Evolutionary conservation across 2,113 vertebrate species (phyloP).

Genomic region (Apus apus): DNA sequence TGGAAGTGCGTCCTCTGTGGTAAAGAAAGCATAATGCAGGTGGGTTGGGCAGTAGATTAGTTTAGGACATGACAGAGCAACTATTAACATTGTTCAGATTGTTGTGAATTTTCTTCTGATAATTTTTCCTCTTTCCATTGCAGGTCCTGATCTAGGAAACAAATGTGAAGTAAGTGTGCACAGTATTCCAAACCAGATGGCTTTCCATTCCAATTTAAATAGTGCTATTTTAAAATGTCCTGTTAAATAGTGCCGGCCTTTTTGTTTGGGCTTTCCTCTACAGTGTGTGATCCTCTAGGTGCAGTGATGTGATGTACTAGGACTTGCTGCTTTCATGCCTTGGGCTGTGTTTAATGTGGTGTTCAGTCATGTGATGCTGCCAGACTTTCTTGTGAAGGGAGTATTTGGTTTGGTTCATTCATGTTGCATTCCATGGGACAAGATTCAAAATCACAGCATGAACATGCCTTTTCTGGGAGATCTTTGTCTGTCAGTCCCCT

Average conservation of each 20-base stretch:
- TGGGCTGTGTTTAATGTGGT: not conserved
- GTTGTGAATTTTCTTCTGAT: not conserved
- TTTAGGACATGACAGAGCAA: not conserved
- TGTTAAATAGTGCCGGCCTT: not conserved
- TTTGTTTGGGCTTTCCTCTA: not conserved
- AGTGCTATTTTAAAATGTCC: not conserved
- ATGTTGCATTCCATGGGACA: not conserved
- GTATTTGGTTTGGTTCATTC: not conserved
- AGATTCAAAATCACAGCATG: not conserved
- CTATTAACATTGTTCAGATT: not conserved
- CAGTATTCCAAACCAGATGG: not conserved
- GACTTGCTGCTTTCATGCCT: not conserved
- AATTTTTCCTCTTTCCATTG: not conserved
- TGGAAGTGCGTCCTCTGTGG: not conserved
- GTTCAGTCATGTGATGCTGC: not conserved
- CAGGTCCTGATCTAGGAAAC: slow-evolving; percentile 30
- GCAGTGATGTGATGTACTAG: not conserved
- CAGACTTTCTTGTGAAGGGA: not conserved
- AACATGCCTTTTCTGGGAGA: not conserved
- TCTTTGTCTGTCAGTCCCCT: not conserved
- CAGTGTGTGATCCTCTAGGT: fast-evolving
- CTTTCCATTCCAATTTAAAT: not conserved
- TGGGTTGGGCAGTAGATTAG: not conserved
- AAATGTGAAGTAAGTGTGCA: slow-evolving; percentile 43
- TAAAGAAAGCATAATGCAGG: too few relatives aligned